Evolutionary conservation across 2,797 vertebrate genomes (phyloP), one percentile per base, ranked within the genome.

Genomic region (Acanthiza pusilla): DNA sequence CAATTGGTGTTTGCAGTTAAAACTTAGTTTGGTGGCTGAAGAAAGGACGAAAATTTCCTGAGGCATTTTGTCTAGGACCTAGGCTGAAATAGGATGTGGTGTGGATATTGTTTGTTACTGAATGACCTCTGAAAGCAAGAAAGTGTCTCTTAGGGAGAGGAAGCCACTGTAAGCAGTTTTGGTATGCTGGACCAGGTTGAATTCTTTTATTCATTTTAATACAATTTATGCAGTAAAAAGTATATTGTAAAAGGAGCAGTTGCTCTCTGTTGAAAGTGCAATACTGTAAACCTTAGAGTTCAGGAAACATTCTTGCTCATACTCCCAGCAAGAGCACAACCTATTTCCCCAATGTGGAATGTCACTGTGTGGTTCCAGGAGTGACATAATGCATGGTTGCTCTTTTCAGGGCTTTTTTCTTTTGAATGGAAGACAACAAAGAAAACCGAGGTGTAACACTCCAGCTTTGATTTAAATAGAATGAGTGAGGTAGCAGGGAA

Each of bases 1-100:
- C 4, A 27, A 17, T 21, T 42, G 29, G 2, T 74, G 7, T 67
- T 82, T 80, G 73, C 23, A 18, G 34, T 73, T 89, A 66, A 57
- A 85, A 75, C 22, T 72, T 34, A 54, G 1, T 36, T 55, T 0
- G 0, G 11, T 8, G 16, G 1, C 25, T 11, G 5, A 11, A 10
- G 8, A 5, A 34, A 51, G 30, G 16, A 75, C 47, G 29, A 58
- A 55, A 73, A 66, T 58, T 66, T 34, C 43, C 27, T 25, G 27
- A 55, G 38, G 7, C 34, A 54, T 93, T 87, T 88, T 90, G 27
- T 80, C 2, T 19, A 55, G 48, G 30, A 30, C 40, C 73, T 68
- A 16, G 4, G 30, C 13, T 90, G 68, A 83, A 51, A 32, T 66
- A 58, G 70, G 58, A 63, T 82, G 23, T 9, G 2, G 0, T 4